Base-by-base conservation (phyloP, 2,113 vertebrate species). In the Oreamnos americanus region DNA sequence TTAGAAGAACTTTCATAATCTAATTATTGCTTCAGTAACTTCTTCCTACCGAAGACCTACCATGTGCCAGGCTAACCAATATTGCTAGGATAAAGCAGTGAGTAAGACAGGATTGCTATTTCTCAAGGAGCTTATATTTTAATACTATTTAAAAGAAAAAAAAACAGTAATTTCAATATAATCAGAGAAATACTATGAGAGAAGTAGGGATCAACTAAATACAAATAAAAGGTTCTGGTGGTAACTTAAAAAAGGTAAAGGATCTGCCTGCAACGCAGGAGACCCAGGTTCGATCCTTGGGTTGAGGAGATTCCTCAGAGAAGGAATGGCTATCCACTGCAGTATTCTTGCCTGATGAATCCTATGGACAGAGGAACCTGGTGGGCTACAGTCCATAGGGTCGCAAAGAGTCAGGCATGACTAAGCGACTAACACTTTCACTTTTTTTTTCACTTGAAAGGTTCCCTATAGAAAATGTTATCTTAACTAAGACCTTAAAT, bases 111-210 rank as follows among this genome's bases (percentile, higher is more conserved):
- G 86, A 79, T 58, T 92, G 2, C 4, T 55, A 16, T 57, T 96
- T 94, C 16, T 90, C 82, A 84, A 94, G 64, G 30, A 96, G n/a
- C 17, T 92, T 95, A 53, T 28, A 85, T 93, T 67, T 95, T 67
- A 51, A 36, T 30, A 36, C 15, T 64, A 28, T n/a, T 71, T n/a
- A 53, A 53, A 53, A 76, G 6, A 17, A 82, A 94, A 91, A 79
- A 55, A 67, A 17, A 12, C n/a, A 39, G 23, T 33, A 87, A 96
- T 60, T 90, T 2, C 7, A 92, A 26, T 49, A 25, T 87, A 83
- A 79, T 64, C 30, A 96, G 7, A 91, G 60, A 96, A 83, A 93
- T 64, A 15, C 39, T 94, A 87, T 39, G 67, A 25, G 14, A 96
- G 3, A 79, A 62, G 33, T 43, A 64, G n/a, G 39, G 33, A 76